Percentiles rank a stretch among this genome's conserved stretches.
Evolutionary conservation across 2,113 vertebrate genomes (phyloP).

Genomic region (Nesogale talazaci): DNA sequence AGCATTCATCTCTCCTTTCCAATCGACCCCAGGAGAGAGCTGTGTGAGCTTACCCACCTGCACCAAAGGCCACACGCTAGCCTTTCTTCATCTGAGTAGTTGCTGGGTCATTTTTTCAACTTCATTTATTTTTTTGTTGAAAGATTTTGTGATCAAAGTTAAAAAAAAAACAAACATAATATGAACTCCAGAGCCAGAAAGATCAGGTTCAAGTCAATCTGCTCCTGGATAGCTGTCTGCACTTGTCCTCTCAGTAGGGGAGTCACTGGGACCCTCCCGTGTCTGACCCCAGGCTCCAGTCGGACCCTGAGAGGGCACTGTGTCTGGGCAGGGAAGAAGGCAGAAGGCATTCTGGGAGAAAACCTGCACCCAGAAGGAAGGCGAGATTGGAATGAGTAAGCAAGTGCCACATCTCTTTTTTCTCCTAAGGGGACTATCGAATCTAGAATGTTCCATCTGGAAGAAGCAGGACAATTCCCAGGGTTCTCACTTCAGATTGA

Average conservation of each 20-base stretch:
- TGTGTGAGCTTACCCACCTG: neutral
- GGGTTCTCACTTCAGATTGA: neutral
- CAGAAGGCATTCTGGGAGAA: neutral
- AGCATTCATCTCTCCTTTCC: neutral
- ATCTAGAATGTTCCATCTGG: slow-evolving; percentile 45
- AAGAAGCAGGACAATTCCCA: neutral
- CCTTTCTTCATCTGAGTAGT: neutral
- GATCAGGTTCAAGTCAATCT: neutral
- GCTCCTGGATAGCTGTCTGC: neutral
- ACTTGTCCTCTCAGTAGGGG: neutral
- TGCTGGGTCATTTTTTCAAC: neutral
- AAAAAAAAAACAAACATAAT: no score
- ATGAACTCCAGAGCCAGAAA: neutral
- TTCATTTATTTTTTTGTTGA: neutral
- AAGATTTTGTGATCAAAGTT: neutral
- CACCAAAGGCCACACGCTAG: no score
- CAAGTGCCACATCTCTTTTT: neutral
- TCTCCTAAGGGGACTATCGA: neutral
- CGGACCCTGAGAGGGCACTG: neutral
- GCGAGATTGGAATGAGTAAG: neutral
- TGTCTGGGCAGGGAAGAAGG: neutral
- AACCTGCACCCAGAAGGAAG: neutral
- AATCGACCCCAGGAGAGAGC: neutral
- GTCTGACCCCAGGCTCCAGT: neutral
- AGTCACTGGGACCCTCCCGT: rapidly evolving